Evolutionary conservation across 2,797 vertebrate species (phyloP), one percentile per base, ranked within the genome.

Genomic region (Enoplosus armatus): DNA sequence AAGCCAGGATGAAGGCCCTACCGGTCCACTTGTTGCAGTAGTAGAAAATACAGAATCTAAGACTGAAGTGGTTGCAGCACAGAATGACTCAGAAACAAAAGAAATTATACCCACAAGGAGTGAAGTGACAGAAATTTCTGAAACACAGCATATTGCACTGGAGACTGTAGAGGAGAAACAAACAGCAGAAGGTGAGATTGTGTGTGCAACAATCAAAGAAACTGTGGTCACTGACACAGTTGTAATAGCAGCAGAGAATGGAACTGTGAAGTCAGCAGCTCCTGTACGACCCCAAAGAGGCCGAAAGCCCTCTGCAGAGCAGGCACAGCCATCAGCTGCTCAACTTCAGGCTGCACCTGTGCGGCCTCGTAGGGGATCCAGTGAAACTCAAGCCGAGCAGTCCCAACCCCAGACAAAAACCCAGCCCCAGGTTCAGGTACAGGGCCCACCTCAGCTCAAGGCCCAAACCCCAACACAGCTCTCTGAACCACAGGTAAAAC

Each of bases 271-370:
- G 62, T 76, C 77, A 50, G 80, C n/a, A 33, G 86, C 47, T 77
- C 93, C 93, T 63, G 86, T 93, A 16, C 89, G 94, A 84, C 93
- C 91, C 55, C 93, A 94, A 69, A 90, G 93, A 88, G 93, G 89
- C n/a, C 77, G 89, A 7, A 92, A 89, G 50, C 50, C 75, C 45
- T 89, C 92, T 37, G 67, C 79, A 33, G 92, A 94, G 33, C 93
- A 91, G 77, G 59, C 61, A 31, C 91, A 92, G 56, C 86, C 88
- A 18, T 64, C 69, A 55, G 35, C 79, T 43, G 56, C 68, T 82
- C 93, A 85, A 84, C 86, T 51, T 77, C 87, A 93, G 74, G 45
- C 87, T 61, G 85, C 76, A 67, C 86, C 90, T 60, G 77, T 87
- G 16, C 87, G 72, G 63, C 85, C 92, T 53, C 79, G 18, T 11